Conservation (phyloP, 2,888 invertebrate genomes). For the Yponomeuta evonymella region DNA sequence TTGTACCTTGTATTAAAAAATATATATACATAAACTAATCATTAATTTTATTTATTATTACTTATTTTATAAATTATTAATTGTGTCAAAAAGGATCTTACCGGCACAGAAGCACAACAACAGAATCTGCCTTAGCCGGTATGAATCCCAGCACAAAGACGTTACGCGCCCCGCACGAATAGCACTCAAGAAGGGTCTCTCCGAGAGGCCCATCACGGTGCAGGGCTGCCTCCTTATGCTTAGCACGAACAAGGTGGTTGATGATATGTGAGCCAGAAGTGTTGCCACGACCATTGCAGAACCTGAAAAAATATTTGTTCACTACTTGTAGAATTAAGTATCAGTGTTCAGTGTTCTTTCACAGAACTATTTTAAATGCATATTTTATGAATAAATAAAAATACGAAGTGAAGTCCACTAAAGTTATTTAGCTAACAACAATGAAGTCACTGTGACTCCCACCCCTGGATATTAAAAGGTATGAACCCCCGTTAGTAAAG, state of each 20-base stretch:
- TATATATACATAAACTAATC: slow-evolving; percentile 7
- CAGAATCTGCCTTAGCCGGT: slow-evolving; percentile 98
- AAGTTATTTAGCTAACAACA: no score
- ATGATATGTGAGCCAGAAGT: slow-evolving; percentile 99
- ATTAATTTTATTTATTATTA: neutral
- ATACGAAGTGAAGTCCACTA: no score
- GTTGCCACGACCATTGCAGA: slow-evolving; percentile 98
- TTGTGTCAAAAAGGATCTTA: slow-evolving; percentile 33
- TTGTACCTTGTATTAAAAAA: neutral
- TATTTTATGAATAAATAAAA: no score
- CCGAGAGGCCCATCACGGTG: slow-evolving; percentile 98
- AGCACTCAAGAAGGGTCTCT: slow-evolving; percentile 98
- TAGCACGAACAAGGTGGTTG: slow-evolving; percentile 98
- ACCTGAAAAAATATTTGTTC: slow-evolving; percentile 56
- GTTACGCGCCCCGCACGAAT: slow-evolving; percentile 98
- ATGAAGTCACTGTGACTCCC: no score
- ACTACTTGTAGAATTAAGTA: no score
- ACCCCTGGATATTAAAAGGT: no score
- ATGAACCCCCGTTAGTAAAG: no score
- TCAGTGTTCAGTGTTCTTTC: no score
- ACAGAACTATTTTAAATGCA: no score
- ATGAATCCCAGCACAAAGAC: slow-evolving; percentile 99
- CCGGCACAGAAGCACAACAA: slow-evolving; percentile 96
- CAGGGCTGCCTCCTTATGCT: slow-evolving; percentile 98
- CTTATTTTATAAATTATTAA: no score